Evolutionary conservation across 2,888 invertebrate genomes (phyloP).

Genomic region (Eilema sororculum): DNA sequence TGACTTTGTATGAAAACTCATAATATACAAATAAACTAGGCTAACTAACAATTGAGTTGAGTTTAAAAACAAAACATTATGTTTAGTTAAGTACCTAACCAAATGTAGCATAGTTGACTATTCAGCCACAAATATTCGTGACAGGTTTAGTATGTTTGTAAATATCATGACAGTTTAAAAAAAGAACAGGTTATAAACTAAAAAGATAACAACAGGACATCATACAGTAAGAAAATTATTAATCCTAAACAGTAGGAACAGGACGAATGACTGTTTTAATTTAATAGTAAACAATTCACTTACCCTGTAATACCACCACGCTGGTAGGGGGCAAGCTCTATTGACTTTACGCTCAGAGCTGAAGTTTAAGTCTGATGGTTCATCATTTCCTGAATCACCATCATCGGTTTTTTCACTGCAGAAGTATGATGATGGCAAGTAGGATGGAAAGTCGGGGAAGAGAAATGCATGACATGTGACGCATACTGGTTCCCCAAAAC

Average conservation of each 20-base stretch:
- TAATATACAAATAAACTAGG: no score
- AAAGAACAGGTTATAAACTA: no score
- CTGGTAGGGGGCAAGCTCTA: slow-evolving; percentile 68
- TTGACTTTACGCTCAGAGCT: slow-evolving; percentile 83
- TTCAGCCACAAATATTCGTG: no score
- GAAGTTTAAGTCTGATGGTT: slow-evolving; percentile 91
- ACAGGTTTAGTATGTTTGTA: no score
- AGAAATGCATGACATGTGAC: slow-evolving; percentile 96
- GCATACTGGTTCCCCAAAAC: slow-evolving; percentile 96
- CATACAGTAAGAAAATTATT: background rate
- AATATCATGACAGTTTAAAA: no score
- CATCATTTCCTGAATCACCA: slow-evolving; percentile 98
- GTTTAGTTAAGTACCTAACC: no score
- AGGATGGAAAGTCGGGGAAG: slow-evolving; percentile 92
- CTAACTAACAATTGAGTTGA: no score
- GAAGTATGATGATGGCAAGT: slow-evolving; percentile 81
- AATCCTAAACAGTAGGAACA: background rate
- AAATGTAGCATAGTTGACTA: no score
- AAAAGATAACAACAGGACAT: no score
- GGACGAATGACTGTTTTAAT: background rate
- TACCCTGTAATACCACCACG: slow-evolving; percentile 78
- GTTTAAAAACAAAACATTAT: no score
- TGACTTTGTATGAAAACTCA: no score
- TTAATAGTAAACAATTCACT: slow-evolving; percentile 42
- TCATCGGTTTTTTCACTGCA: slow-evolving; percentile 91